Evolutionary conservation across 2,888 invertebrate species (phyloP).

Genomic region (Linyphia triangularis): DNA sequence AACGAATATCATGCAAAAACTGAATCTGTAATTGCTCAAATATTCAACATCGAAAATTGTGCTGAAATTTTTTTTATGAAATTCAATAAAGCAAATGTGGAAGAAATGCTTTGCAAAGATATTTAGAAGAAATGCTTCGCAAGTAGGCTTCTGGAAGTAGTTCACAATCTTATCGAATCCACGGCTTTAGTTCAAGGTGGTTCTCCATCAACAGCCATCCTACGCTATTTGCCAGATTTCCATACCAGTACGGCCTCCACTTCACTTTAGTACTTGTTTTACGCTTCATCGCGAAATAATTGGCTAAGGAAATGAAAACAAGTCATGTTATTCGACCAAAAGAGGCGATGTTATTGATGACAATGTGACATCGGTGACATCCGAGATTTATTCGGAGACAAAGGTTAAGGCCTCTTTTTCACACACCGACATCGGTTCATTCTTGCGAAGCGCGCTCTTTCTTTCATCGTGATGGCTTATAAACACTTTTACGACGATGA

Average conservation of each 20-base stretch:
- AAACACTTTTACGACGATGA: too few species aligned
- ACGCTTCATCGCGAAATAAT: neutral
- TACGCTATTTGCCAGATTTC: neutral
- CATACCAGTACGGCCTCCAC: neutral
- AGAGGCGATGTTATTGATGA: neutral
- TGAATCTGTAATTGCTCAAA: too few species aligned
- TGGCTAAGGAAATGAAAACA: neutral
- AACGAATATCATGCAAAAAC: too few species aligned
- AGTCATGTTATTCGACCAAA: neutral
- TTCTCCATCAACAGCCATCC: constrained; percentile 19
- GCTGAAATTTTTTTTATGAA: too few species aligned
- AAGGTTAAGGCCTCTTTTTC: constrained; percentile 38
- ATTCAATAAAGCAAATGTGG: too few species aligned
- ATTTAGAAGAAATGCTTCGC: too few species aligned
- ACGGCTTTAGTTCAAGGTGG: constrained; percentile 29
- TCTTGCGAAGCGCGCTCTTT: neutral
- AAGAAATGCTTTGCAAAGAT: too few species aligned
- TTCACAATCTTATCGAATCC: constrained; percentile 3
- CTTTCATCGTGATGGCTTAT: too few species aligned
- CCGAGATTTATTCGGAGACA: constrained; percentile 3
- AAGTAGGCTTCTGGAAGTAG: constrained; percentile 5
- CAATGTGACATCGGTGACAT: neutral
- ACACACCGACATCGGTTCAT: neutral
- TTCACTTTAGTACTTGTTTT: neutral
- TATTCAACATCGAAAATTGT: too few species aligned